Evolutionary conservation across 2,113 vertebrate species (phyloP), one percentile per base, ranked within the genome.

Genomic region (Eclectus roratus): DNA sequence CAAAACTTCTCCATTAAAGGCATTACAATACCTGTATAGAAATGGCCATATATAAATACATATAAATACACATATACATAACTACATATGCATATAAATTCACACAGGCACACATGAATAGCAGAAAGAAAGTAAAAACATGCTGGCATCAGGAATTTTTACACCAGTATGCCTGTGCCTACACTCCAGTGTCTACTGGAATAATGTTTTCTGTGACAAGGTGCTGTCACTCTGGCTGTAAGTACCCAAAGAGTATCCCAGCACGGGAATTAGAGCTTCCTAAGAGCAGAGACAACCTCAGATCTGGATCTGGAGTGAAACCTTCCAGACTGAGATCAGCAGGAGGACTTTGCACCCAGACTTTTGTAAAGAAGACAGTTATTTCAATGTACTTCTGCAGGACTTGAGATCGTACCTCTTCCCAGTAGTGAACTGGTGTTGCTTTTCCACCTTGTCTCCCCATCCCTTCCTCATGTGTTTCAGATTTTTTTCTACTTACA

Each of bases 31-130:
- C 11, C 5, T n/a, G 4, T 23, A 43, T 6, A 71, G 28, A 88
- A 85, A 29, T 21, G 2, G 16, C 44, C 55, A 43, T 9, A 2
- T 58, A 4, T 14, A 82, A 52, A n/a, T 53, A 35, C 37, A 41
- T n/a, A 23, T 58, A 53, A 29, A 58, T 23, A 14, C 31, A 28
- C 16, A 52, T 27, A 52, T 13, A 52, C 25, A n/a, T 58, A n/a
- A n/a, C n/a, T 58, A 58, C 21, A 24, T 58, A 58, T 23, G 23
- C 33, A 56, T 58, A 58, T 35, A 35, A 35, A 58, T 35, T 58
- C 10, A 46, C 6, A 12, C 0, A 0, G 9, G 46, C 5, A 63
- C 1, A 14, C 7, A 27, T 18, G 31, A 46, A 49, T 3, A 85
- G 24, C 11, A 77, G 44, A 91, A 83, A 4, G 11, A 56, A 78